A percentile compares a stretch with the other conserved stretches of the same genome.
Conservation (phyloP, 2,113 vertebrate species). For the sheep (Ovis aries) region DNA sequence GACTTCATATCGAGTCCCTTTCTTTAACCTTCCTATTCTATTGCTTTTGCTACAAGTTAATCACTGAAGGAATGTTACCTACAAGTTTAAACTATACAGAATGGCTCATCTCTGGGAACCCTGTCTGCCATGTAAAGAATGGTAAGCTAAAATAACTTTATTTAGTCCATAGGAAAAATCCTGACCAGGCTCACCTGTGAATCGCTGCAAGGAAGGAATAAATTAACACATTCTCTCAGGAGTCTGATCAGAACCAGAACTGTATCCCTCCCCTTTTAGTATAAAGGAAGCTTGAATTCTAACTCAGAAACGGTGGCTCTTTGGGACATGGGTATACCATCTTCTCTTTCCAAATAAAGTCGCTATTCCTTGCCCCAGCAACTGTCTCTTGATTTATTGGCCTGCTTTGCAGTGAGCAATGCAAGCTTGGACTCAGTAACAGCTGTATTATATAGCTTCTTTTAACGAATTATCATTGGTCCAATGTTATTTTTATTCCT, state of each 20-base stretch:
- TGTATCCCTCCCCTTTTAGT: background rate
- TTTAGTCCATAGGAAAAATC: background rate
- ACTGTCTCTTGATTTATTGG: too few relatives aligned
- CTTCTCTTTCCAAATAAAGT: background rate
- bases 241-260: background rate
- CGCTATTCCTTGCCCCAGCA: background rate
- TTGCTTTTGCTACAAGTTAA: background rate
- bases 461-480: background rate
- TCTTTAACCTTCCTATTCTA: background rate
- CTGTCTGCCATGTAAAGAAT: background rate
- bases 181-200: background rate
- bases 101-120: background rate
- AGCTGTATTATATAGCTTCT: background rate
- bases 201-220: background rate
- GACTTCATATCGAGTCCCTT: background rate
- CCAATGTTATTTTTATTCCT: background rate
- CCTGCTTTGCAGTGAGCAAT: background rate
- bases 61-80: background rate
- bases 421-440: background rate
- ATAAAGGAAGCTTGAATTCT: background rate
- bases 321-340: background rate
- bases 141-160: background rate
- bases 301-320: too few relatives aligned
- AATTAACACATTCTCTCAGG: background rate
- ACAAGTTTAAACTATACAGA: background rate